These are phyloP conservation scores for Oeneis ivallda DNA, from an alignment of 2,888 invertebrate genomes.

Conservation along the genomic window DNA sequence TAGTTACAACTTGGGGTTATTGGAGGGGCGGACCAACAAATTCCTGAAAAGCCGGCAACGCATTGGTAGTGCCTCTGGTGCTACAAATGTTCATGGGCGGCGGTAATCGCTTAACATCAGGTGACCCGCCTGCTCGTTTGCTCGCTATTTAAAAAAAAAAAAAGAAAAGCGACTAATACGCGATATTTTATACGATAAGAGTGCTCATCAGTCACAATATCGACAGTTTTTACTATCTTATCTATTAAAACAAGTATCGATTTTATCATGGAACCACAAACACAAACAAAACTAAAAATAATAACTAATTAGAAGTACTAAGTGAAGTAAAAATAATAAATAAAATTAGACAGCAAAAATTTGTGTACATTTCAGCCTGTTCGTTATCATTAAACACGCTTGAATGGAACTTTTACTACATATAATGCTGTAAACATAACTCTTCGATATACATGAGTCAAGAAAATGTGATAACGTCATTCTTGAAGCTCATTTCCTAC, in stretches of 20 bases:
- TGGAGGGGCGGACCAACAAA: too few species aligned
- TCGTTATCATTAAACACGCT: constrained; percentile 16
- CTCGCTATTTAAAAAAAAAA: too few species aligned
- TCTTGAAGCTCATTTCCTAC: constrained; percentile 2
- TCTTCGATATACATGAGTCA: constrained; percentile 13
- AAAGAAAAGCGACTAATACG: constrained; percentile 45
- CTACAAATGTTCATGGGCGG: too few species aligned
- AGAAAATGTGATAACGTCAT: constrained; percentile 19
- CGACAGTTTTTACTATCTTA: constrained; percentile 62
- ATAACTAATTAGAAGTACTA: constrained; percentile 28
- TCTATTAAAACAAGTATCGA: constrained; percentile 61
- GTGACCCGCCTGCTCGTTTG: too few species aligned
- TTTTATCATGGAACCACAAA: constrained; percentile 43
- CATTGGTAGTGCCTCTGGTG: too few species aligned
- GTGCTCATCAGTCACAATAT: constrained; percentile 57
- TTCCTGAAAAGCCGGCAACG: too few species aligned
- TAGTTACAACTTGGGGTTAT: too few species aligned
- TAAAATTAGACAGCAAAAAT: constrained; percentile 13
- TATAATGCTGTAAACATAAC: constrained; percentile 3
- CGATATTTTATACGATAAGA: constrained; percentile 65
- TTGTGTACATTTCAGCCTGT: background rate
- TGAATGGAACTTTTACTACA: constrained; percentile 8
- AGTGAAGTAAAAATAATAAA: constrained; percentile 14
- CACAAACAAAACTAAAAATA: constrained; percentile 27
- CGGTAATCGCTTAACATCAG: too few species aligned